Evolutionary conservation across 2,888 invertebrate species (phyloP), one percentile per base, ranked within the genome.

Genomic region (Phyto melanocephala): DNA sequence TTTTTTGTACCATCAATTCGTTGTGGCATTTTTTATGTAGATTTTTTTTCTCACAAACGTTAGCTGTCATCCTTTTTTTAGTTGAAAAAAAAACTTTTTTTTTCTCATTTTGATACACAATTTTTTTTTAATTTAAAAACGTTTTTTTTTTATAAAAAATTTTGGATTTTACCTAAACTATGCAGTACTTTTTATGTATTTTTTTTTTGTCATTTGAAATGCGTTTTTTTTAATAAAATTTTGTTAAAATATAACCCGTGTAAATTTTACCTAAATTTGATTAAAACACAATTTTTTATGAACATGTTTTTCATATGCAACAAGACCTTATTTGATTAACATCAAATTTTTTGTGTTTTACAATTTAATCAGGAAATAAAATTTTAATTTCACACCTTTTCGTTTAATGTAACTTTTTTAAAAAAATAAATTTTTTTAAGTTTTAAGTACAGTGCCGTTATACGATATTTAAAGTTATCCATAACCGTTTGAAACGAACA

Each of bases 21-120:
- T 72, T 71, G 56, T 56, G 60, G 33, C 20, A 67, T 62, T 80
- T 77, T 80, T 78, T 75, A 72, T 72, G 76, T 56, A 42, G 65
- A 77, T 83, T 79, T 84, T 75, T 3, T 77, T 81, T 81, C 77
- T 81, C 77, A 75, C 79, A 77, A 45, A 68, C 54, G 20, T 37
- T 56, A 2, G 11, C 1, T 22, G 1, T 8, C 2, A 54, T 24
- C 5, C 40, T 47, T 71, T 71, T 42, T 52, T 3, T 11, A 20
- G 20, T 24, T n/a, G 5, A 28, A 40, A 3, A 10, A 45, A 67
- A 56, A 45, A 22, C 24, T 15, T 37, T 40, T 40, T 40, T 71
- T 58, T 33, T 50, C 40, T 50, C 35, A 45, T 20, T 58, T 24
- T 56, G 42, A 54, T 70, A n/a, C 40, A n/a, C n/a, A 28, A 28